Percentiles rank a stretch among this genome's conserved stretches.
Evolutionary conservation across 2,888 invertebrate genomes (phyloP).

Genomic region (Drosophila austrosaltans): DNA sequence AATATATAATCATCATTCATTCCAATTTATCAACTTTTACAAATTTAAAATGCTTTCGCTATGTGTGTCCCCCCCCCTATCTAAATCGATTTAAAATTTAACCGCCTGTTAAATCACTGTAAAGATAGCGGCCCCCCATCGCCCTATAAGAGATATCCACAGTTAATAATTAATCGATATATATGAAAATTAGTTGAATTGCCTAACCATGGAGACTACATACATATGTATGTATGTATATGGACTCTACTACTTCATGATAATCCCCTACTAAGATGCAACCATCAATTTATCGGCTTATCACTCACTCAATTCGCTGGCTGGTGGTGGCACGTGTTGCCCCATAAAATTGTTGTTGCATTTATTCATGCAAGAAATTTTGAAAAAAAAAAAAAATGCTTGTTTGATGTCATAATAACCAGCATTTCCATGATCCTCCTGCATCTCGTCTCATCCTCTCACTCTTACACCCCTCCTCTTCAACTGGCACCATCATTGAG

Average conservation of each 20-base stretch:
- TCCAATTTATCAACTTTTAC: no score
- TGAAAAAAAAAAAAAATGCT: neutral
- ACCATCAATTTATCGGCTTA: slow-evolving; percentile 6
- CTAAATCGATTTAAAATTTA: no score
- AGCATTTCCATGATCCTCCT: slow-evolving; percentile 29
- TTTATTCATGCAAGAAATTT: slow-evolving; percentile 1
- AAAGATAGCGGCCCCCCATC: no score
- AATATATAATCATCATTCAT: no score
- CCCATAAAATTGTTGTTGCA: neutral
- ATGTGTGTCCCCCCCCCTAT: no score
- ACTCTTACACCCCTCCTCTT: neutral
- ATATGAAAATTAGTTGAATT: no score
- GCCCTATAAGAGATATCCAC: no score
- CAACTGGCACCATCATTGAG: neutral
- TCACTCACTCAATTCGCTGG: neutral
- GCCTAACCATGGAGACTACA: no score
- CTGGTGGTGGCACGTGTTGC: slow-evolving; percentile 36
- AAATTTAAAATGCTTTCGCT: no score
- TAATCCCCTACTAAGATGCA: neutral
- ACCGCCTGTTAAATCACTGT: no score
- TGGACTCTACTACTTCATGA: neutral
- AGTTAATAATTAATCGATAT: no score
- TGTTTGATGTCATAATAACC: slow-evolving; percentile 51
- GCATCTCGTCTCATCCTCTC: neutral
- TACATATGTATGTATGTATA: no score